Evolutionary conservation across 2,113 vertebrate genomes (phyloP), one percentile per base, ranked within the genome.

Genomic region (Alexandromys fortis): DNA sequence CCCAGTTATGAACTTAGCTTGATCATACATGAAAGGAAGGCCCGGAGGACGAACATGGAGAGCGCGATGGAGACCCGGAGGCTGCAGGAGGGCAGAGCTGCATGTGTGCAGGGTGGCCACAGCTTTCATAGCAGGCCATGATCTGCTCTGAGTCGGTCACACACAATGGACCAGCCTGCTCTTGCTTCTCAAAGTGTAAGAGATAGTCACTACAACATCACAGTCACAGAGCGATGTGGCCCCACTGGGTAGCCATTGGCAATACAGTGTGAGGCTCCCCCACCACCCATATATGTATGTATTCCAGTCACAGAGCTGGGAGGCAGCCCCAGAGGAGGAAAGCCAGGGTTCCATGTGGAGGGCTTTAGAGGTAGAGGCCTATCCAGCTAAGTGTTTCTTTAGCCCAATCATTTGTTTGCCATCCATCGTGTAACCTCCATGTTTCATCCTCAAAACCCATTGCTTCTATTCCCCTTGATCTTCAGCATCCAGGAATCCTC

Each of bases 281-380:
- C 58, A n/a, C 7, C 17, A 16, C 24, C 78, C 81, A 47, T 0
- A 0, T 1, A 52, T 78, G 58, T 58, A 19, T 11, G 21, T 16
- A 6, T 19, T 1, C 5, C 9, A 33, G 14, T 33, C 61, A 16
- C 22, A 7, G 24, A n/a, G 22, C 42, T 13, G 17, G 49, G 35
- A 42, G 5, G 5, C 47, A 52, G 14, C 2, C 21, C 30, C 26
- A 3, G 28, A 38, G 1, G 28, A n/a, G 7, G 7, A 2, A 16
- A 1, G 22, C n/a, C 26, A 38, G 0, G 0, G 6, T 9, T 35
- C 10, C 0, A 4, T 7, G 1, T 5, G 35, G 8, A 17, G 0
- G 3, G 3, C 22, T 70, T 63, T 8, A 14, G 12, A 5, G 52
- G 5, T 21, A 5, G 47, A 42, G 21, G 1, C n/a, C 16, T 1